Conservation (phyloP, 2,797 vertebrate species). For the Epinephelus malabaricus region DNA sequence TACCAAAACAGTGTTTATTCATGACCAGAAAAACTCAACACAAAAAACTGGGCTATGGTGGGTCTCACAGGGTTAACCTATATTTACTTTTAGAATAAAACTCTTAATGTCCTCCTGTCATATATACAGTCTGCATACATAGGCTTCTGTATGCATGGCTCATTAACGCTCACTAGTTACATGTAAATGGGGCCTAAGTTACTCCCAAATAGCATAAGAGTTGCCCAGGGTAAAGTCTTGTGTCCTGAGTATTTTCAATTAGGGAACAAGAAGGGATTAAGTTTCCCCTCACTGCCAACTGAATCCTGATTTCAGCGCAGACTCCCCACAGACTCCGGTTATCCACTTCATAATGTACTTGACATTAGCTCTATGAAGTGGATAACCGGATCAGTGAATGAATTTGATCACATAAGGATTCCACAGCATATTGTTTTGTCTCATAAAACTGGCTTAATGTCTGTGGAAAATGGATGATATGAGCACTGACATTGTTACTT, state of each 20-base stretch:
- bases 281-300: constrained; percentile 25
- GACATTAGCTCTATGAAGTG: constrained; percentile 40
- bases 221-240: background rate
- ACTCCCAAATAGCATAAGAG: background rate
- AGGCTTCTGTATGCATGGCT: background rate
- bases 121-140: background rate
- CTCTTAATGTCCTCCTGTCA: background rate
- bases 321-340: background rate
- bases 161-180: background rate
- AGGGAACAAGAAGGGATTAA: constrained; percentile 36
- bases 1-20: too few relatives aligned
- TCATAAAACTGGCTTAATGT: constrained; percentile 38
- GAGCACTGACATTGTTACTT: constrained; percentile 39
- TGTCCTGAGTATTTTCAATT: constrained; percentile 33
- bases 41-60: too few relatives aligned
- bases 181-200: background rate
- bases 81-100: background rate
- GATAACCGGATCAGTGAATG: constrained; percentile 49
- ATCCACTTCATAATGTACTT: too few relatives aligned
- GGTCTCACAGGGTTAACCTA: too few relatives aligned
- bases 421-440: constrained; percentile 30
- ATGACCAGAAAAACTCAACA: too few relatives aligned
- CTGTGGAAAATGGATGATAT: constrained; percentile 34
- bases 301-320: constrained; percentile 36
- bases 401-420: constrained; percentile 46